Conservation (phyloP, 2,888 invertebrate genomes). For the Cephus runcator region DNA sequence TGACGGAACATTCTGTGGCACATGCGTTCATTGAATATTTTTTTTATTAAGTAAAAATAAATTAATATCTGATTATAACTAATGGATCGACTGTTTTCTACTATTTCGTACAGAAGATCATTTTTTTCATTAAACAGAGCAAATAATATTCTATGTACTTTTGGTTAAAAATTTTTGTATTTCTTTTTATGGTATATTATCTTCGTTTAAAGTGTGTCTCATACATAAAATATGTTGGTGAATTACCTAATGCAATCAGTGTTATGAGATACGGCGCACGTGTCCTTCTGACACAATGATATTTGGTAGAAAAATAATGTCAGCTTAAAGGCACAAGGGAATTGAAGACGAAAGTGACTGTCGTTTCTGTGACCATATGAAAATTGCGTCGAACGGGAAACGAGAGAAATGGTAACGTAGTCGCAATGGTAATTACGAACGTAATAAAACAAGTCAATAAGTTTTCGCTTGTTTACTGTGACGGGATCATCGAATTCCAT, state of each 20-base stretch:
- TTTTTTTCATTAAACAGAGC: background rate
- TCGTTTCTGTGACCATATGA: background rate
- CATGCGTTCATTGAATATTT: background rate
- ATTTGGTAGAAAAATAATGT: background rate
- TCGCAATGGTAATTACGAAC: background rate
- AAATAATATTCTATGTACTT: background rate
- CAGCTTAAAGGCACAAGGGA: background rate
- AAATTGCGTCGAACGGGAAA: background rate
- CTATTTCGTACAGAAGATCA: background rate
- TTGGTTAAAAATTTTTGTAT: too few relatives aligned
- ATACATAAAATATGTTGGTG: background rate
- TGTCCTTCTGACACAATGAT: too few relatives aligned
- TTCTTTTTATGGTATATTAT: too few relatives aligned
- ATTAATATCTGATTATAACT: background rate
- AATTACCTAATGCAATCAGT: background rate
- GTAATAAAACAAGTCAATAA: background rate
- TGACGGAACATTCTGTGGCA: background rate
- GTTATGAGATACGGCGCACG: background rate
- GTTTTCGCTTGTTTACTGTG: background rate
- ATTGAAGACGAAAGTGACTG: background rate
- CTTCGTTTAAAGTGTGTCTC: too few relatives aligned
- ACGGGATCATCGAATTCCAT: background rate
- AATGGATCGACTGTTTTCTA: background rate
- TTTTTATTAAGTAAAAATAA: too few relatives aligned
- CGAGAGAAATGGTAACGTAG: background rate